Evolutionary conservation across 2,888 invertebrate genomes (phyloP).

Genomic region (Hoplodrina blanda): DNA sequence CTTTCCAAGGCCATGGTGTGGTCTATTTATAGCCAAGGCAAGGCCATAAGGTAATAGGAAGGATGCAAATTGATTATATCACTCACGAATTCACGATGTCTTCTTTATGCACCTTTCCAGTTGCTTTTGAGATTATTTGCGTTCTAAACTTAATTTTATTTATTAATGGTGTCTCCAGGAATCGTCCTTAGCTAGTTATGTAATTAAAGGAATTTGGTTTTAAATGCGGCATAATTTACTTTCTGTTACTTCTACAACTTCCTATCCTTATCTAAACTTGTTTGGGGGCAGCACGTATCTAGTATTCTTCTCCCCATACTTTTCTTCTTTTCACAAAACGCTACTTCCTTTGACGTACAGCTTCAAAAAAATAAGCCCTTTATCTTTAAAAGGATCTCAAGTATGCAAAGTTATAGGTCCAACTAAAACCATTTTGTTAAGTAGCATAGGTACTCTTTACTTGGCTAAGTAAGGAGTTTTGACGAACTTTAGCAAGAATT

Average conservation of each 20-base stretch:
- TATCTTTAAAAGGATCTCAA: constrained; percentile 16
- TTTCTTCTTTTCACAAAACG: neutral
- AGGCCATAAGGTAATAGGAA: constrained; percentile 16
- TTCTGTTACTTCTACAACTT: neutral
- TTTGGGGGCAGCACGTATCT: neutral
- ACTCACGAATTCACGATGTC: constrained; percentile 3
- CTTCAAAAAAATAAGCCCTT: constrained; percentile 1
- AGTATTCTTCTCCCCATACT: neutral
- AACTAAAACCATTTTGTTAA: constrained; percentile 36
- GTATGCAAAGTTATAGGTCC: constrained; percentile 13
- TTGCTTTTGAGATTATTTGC: constrained; percentile 4
- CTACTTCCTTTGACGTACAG: neutral
- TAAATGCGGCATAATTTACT: neutral
- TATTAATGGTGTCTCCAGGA: neutral
- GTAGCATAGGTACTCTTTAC: constrained; percentile 28
- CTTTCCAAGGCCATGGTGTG: constrained; percentile 24
- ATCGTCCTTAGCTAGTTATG: neutral
- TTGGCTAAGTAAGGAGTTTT: constrained; percentile 51
- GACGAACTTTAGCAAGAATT: constrained; percentile 38
- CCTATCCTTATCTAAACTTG: neutral
- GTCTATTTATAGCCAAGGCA: constrained; percentile 37
- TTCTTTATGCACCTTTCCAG: constrained; percentile 3
- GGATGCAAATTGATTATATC: constrained; percentile 25
- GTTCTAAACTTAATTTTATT: neutral
- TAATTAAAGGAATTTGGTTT: neutral